phyloP scores from a whole-genome alignment of 2,888 invertebrate genomes.

The Chrysolina americana region DNA sequence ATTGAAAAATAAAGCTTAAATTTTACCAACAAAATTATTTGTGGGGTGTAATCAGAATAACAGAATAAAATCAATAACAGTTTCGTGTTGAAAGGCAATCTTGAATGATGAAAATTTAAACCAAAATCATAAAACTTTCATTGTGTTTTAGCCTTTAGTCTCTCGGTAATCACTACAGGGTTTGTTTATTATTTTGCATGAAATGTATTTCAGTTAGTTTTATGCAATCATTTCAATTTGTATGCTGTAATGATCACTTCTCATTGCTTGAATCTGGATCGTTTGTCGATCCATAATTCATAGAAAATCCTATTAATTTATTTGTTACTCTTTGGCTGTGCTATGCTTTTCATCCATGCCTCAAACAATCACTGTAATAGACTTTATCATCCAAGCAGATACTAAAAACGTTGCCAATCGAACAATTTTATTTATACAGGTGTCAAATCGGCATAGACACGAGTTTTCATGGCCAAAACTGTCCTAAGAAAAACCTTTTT shows the following conservation, averaged over 20 bases:
- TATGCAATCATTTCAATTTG: neutral
- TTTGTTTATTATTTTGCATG: neutral
- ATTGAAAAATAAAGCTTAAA: no score
- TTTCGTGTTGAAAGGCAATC: no score
- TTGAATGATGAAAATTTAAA: no score
- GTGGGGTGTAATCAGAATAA: no score
- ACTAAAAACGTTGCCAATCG: neutral
- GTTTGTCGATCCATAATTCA: neutral
- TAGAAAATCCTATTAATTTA: neutral
- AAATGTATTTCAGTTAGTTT: conserved; percentile 1
- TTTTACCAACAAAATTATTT: no score
- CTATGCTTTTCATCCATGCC: neutral
- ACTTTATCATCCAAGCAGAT: neutral
- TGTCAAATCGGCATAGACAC: neutral
- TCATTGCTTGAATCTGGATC: neutral
- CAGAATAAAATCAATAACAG: no score
- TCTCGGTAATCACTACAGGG: neutral
- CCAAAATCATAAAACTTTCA: no score
- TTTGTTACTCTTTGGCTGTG: neutral
- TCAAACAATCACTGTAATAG: neutral
- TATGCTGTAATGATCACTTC: neutral
- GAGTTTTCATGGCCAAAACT: neutral
- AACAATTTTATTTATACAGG: neutral
- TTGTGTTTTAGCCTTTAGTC: no score
- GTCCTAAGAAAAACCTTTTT: neutral